Evolutionary conservation across 2,888 invertebrate genomes (phyloP).

Genomic region (Aelia acuminata): DNA sequence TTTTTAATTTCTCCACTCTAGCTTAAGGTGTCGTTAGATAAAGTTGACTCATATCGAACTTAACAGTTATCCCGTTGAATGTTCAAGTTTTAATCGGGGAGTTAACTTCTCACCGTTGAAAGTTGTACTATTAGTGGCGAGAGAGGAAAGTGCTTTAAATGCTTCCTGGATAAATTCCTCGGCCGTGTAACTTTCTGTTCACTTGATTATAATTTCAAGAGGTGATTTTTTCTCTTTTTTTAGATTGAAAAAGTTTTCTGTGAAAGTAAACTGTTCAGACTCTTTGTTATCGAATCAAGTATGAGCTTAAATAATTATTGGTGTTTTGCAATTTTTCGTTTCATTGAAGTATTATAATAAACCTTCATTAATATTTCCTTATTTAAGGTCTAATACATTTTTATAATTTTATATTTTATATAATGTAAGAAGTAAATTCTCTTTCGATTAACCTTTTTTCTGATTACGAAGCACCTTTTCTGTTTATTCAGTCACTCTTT

Average conservation of each 20-base stretch:
- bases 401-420: no score
- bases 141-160: background rate
- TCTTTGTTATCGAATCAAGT: background rate
- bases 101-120: background rate
- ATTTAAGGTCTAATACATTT: no score
- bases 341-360: no score
- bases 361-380: no score
- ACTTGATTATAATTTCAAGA: background rate
- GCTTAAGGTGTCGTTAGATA: background rate
- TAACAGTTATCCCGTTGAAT: background rate
- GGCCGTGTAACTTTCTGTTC: background rate
- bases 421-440: no score
- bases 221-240: background rate
- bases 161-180: background rate
- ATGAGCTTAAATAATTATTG: background rate
- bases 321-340: no score
- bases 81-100: background rate
- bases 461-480: no score
- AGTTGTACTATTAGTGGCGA: background rate
- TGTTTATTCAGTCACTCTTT: no score
- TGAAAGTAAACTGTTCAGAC: background rate
- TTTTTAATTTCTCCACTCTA: no score
- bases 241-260: background rate
- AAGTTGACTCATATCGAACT: background rate
- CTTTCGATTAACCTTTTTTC: no score